Evolutionary conservation across 2,797 vertebrate species (phyloP).

Genomic region (Hybognathus amarus): DNA sequence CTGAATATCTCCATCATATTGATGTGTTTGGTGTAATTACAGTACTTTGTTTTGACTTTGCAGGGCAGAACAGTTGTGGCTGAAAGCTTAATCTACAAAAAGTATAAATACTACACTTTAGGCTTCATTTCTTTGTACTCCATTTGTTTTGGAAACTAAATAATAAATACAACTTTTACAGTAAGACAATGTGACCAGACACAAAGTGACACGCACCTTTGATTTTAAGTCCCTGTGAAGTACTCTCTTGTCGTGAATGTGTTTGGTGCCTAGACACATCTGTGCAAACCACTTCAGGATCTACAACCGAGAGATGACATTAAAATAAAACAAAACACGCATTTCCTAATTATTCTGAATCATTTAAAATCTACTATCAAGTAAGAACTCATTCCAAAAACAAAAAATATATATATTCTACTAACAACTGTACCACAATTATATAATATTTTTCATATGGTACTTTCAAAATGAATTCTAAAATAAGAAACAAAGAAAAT

Average conservation of each 20-base stretch:
- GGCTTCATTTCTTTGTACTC: not conserved
- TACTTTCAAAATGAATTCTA: not conserved
- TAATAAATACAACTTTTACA: not conserved
- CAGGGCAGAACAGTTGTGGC: not conserved
- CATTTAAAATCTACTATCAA: not conserved
- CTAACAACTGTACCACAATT: not conserved
- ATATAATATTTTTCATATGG: not conserved
- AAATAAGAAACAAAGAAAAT: not conserved
- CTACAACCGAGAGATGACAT: slow-evolving; percentile 66
- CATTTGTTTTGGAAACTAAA: not conserved
- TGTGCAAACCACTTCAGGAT: slow-evolving; percentile 91
- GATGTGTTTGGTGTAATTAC: not conserved
- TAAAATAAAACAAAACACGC: not conserved
- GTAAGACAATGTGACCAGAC: not conserved
- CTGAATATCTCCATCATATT: too few relatives aligned
- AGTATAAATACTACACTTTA: not conserved
- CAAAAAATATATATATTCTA: not conserved
- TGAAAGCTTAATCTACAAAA: not conserved
- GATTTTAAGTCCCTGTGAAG: slow-evolving; percentile 94
- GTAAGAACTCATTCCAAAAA: not conserved
- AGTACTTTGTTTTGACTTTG: not conserved
- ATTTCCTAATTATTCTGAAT: not conserved
- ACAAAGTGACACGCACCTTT: slow-evolving; percentile 77
- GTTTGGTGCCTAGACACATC: slow-evolving; percentile 85
- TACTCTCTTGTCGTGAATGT: slow-evolving; percentile 88